Conservation (phyloP, 2,113 vertebrate species). For the Antechinus stuartii region DNA sequence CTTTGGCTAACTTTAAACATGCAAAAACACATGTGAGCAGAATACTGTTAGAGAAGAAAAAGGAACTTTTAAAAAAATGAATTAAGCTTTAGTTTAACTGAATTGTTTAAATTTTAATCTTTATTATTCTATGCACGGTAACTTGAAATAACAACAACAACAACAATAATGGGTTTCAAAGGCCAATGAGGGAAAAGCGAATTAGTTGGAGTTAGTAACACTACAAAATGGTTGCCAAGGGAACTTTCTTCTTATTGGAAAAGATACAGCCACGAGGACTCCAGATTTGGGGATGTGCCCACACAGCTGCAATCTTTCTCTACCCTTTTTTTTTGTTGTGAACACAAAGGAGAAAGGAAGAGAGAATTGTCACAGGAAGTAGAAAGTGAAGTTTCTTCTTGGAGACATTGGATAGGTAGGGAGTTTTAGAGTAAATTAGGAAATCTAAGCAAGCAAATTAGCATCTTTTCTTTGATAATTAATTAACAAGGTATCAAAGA, state of each 20-base stretch:
- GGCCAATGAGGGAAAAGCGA: neutral
- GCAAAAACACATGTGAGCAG: neutral
- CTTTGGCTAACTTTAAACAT: neutral
- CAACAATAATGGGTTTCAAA: neutral
- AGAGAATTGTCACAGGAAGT: neutral
- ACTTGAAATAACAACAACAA: neutral
- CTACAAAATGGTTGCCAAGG: neutral
- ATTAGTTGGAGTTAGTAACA: neutral
- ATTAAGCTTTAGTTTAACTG: neutral
- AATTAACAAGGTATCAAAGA: neutral
- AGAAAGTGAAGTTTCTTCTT: neutral
- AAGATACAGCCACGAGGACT: neutral
- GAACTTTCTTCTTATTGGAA: constrained; percentile 7
- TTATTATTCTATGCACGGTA: neutral
- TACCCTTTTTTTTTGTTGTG: neutral
- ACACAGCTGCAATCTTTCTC: constrained; percentile 1
- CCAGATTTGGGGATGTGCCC: constrained; percentile 5
- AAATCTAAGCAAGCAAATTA: neutral
- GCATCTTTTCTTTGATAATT: neutral
- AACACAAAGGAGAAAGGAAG: constrained; percentile 1
- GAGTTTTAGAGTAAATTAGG: neutral
- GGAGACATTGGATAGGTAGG: neutral
- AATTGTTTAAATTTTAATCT: neutral
- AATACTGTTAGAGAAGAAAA: neutral
- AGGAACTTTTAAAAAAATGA: neutral